Conservation (phyloP, 2,113 vertebrate genomes). For the Podilymbus podiceps region DNA sequence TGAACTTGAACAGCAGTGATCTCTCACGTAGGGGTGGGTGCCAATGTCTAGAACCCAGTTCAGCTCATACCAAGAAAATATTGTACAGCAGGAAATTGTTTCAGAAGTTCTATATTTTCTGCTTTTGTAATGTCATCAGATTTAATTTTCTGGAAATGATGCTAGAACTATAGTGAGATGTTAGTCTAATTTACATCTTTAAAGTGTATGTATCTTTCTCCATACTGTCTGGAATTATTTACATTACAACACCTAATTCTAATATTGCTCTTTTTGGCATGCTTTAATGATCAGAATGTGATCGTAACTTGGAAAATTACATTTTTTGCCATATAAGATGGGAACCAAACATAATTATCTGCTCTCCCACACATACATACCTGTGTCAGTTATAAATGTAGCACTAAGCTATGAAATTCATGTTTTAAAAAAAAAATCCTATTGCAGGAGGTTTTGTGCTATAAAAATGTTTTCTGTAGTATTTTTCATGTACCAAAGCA, state of each 20-base stretch:
- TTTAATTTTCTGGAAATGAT: neutral
- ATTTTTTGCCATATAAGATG: neutral
- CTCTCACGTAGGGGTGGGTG: neutral
- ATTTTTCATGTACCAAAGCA: neutral
- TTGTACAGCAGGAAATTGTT: neutral
- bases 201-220: neutral
- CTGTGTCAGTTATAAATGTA: neutral
- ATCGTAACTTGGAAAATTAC: neutral
- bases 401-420: neutral
- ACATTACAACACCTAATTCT: neutral
- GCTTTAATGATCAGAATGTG: neutral
- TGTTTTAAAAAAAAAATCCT: fast-evolving
- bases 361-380: neutral
- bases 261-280: neutral
- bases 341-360: neutral
- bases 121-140: neutral
- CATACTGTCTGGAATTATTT: neutral
- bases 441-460: neutral
- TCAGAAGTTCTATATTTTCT: neutral
- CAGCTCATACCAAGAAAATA: neutral
- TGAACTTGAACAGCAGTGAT: neutral
- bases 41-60: neutral
- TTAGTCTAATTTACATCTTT: neutral
- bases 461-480: neutral
- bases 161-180: neutral